A percentile compares a stretch with the other conserved stretches of the same genome.
phyloP scores from a whole-genome alignment of 2,888 invertebrate genomes.

The Drosophila pseudotalamancana region DNA sequence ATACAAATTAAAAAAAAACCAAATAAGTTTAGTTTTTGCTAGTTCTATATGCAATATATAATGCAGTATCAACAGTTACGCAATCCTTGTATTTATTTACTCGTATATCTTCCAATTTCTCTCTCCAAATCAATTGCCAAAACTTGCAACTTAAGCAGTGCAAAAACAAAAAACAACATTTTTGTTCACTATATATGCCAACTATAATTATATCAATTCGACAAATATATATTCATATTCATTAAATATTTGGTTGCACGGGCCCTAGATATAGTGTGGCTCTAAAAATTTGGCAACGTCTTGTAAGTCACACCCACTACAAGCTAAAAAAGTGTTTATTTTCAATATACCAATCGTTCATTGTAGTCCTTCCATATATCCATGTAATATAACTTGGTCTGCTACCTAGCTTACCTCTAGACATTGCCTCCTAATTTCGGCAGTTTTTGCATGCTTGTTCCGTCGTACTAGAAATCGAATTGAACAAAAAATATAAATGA shows the following conservation, averaged over 20 bases:
- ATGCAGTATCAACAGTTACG: slow-evolving; percentile 45
- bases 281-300: slow-evolving; percentile 40
- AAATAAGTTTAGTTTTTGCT: slow-evolving; percentile 51
- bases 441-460: slow-evolving; percentile 53
- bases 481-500: slow-evolving; percentile 1
- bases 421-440: slow-evolving; percentile 22
- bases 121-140: slow-evolving; percentile 47
- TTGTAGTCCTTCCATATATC: slow-evolving; percentile 28
- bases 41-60: slow-evolving; percentile 47
- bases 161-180: slow-evolving; percentile 19
- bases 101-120: slow-evolving; percentile 45
- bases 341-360: slow-evolving; percentile 10
- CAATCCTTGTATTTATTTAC: slow-evolving; percentile 38
- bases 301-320: slow-evolving; percentile 19
- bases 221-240: slow-evolving; percentile 17
- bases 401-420: slow-evolving; percentile 37
- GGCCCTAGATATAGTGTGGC: slow-evolving; percentile 24
- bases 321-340: slow-evolving; percentile 6
- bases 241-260: slow-evolving; percentile 52
- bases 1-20: slow-evolving; percentile 12
- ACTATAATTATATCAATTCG: slow-evolving; percentile 12
- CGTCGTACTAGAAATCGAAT: slow-evolving; percentile 28
- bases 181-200: slow-evolving; percentile 22
- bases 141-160: slow-evolving; percentile 51
- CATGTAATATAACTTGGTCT: slow-evolving; percentile 33